A percentile compares a stretch with the other conserved stretches of the same genome.
phyloP scores from a whole-genome alignment of 2,797 vertebrate genomes.

The Sebastes umbrosus region DNA sequence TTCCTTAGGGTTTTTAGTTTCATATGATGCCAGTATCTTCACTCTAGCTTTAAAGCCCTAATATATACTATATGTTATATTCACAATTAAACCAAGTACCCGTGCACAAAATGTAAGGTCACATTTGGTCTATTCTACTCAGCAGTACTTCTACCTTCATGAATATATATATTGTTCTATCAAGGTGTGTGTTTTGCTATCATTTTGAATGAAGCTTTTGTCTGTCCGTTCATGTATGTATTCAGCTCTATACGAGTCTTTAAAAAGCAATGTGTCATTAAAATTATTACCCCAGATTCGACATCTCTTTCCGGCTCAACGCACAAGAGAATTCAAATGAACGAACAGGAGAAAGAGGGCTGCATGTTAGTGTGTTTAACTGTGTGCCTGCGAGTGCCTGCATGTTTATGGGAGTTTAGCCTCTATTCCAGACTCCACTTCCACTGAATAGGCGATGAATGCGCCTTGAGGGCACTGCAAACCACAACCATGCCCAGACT shows the following conservation, averaged over 20 bases:
- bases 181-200: neutral
- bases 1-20: no score
- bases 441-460: conserved; percentile 40
- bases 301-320: neutral
- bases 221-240: neutral
- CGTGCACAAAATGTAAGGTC: neutral
- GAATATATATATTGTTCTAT: neutral
- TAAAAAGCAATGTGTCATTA: neutral
- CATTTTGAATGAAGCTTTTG: neutral
- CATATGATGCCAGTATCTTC: no score
- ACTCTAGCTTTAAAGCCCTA: no score
- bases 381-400: neutral
- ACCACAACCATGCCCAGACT: conserved; percentile 42
- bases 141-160: neutral
- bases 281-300: neutral
- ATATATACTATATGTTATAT: neutral
- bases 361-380: neutral
- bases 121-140: neutral
- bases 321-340: neutral
- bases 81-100: neutral
- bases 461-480: conserved; percentile 27
- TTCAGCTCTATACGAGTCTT: rapidly evolving
- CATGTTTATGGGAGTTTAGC: conserved; percentile 38
- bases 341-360: neutral
- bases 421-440: conserved; percentile 37